Evolutionary conservation across 1,140 invertebrate genomes (phyloP).

Genomic region (Elysia chlorotica): DNA sequence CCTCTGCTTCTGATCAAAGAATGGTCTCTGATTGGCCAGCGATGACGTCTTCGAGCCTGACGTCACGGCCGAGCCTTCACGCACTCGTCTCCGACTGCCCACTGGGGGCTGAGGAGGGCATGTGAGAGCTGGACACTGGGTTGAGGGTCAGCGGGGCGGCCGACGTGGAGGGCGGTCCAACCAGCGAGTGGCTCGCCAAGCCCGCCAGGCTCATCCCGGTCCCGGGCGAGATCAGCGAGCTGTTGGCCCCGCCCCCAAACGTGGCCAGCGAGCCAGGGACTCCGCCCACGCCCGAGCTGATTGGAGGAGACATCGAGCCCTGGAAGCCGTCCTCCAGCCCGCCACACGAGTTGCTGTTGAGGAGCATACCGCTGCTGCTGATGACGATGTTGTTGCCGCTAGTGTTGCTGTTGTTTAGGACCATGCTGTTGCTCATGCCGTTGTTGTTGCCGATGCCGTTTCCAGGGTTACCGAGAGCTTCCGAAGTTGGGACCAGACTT

Average conservation of each 20-base stretch:
- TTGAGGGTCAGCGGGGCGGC: too few species aligned
- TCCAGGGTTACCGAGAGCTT: neutral
- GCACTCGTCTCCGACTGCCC: slow-evolving; percentile 16
- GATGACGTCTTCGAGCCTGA: slow-evolving; percentile 21
- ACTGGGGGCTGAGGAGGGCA: neutral
- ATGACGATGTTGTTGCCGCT: neutral
- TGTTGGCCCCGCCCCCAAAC: slow-evolving; percentile 7
- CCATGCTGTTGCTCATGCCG: neutral
- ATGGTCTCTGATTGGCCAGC: slow-evolving; percentile 25
- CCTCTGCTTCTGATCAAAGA: slow-evolving; percentile 7
- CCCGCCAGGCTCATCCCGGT: neutral
- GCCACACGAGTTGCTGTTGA: neutral
- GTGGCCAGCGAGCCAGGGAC: neutral
- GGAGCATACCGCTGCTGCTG: neutral
- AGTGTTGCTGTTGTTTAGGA: neutral
- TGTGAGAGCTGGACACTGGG: neutral
- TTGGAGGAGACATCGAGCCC: neutral
- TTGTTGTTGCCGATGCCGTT: neutral
- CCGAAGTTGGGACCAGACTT: slow-evolving; percentile 16
- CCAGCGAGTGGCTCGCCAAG: neutral
- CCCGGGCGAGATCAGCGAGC: too few species aligned
- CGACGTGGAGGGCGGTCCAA: neutral
- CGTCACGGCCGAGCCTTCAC: slow-evolving; percentile 17
- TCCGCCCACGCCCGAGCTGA: neutral
- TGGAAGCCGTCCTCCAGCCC: neutral